Evolutionary conservation across 2,888 invertebrate species (phyloP).

Genomic region (Caenorhabditis angaria): DNA sequence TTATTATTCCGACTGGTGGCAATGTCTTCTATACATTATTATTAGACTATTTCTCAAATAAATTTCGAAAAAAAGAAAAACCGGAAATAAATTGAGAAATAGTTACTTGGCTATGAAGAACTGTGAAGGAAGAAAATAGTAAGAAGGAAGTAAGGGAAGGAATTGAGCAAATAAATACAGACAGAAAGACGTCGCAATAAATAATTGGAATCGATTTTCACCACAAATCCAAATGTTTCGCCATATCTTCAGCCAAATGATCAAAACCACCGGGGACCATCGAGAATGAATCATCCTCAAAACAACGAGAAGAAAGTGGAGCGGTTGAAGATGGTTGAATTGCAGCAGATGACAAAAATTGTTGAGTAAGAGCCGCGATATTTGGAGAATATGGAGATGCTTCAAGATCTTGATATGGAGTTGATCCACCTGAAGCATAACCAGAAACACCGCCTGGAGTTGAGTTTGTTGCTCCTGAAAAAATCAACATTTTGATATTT

Average conservation of each 20-base stretch:
- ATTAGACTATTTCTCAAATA: too few relatives aligned
- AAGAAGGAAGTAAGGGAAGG: neutral
- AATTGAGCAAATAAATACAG: slow-evolving; percentile 7
- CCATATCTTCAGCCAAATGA: slow-evolving; percentile 56
- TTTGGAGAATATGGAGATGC: slow-evolving; percentile 26
- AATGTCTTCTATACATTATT: slow-evolving; percentile 2
- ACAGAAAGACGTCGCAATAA: slow-evolving; percentile 9
- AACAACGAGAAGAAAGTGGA: slow-evolving; percentile 16
- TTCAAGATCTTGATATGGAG: slow-evolving; percentile 27
- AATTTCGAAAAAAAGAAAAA: too few relatives aligned
- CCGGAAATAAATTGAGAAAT: neutral
- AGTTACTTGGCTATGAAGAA: neutral
- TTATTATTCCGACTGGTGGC: slow-evolving; percentile 1
- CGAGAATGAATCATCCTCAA: slow-evolving; percentile 31
- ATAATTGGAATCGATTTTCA: slow-evolving; percentile 7
- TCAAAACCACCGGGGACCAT: slow-evolving; percentile 44
- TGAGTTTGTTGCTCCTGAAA: slow-evolving; percentile 7
- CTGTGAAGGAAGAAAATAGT: neutral
- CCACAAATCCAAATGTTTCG: slow-evolving; percentile 57
- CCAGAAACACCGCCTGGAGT: slow-evolving; percentile 18
- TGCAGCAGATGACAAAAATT: slow-evolving; percentile 14
- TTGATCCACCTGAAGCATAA: slow-evolving; percentile 21
- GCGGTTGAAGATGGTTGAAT: slow-evolving; percentile 3
- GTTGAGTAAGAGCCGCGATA: neutral
- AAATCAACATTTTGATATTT: neutral